Base-by-base conservation (phyloP, 2,113 vertebrate species). In the Semicossyphus pulcher region DNA sequence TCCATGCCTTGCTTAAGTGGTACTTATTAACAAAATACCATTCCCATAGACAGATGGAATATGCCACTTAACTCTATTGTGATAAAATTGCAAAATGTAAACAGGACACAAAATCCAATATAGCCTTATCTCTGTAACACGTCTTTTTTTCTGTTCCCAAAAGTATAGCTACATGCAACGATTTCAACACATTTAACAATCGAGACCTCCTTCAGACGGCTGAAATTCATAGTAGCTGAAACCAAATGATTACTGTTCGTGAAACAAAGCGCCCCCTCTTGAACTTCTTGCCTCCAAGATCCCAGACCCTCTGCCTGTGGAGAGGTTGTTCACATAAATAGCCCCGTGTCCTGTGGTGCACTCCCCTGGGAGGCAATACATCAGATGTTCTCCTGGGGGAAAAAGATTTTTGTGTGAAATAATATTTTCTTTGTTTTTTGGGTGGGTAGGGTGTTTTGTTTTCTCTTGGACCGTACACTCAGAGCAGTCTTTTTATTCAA, bases 321-420 rank as follows among this genome's bases (percentile, higher is more conserved):
- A 44, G 45, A 66, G 47, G 31, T 39, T 53, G 54, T 63, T 82
- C 31, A 68, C 26, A 59, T 26, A 42, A 78, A 73, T 23, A 78
- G 61, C 36, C 7, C 11, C 18, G 37, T 31, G 29, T 59, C 69
- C 58, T 54, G 69, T 36, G 21, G 29, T 34, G 42, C 44, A 67
- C 49, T 54, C 59, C 26, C 18, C 36, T 25, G 49, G 41, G 56
- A 62, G 49, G 61, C 26, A 54, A 70, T 34, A 53, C 7, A 59
- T 11, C 52, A 64, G 34, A 57, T 51, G 42, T 28, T 57, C 31
- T 53, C 48, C 45, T 36, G 15, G 11, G 16, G n/a, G 8, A 3
- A 8, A 41, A 9, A 21, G 2, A 23, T 23, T 26, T 41, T 39
- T 31, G 15, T 26, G 25, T 34, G n/a, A 36, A 47, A 68, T 10